These are phyloP conservation scores for Eucidaris tribuloides DNA, from an alignment of 35 echinoderm and acorn worm species.

Conservation along the genomic window DNA sequence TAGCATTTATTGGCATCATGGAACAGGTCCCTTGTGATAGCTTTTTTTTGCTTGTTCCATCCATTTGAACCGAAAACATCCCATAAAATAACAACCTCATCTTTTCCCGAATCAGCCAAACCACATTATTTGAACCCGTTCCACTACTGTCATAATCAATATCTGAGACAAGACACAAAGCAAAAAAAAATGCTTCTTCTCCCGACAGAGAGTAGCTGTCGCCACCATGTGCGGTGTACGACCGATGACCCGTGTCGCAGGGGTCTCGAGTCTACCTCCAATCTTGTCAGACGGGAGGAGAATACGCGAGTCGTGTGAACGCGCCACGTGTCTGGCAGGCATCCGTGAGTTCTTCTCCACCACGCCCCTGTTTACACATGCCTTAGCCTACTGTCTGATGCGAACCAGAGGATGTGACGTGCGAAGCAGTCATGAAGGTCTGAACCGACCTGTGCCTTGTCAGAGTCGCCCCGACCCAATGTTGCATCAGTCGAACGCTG, in stretches of 20 bases:
- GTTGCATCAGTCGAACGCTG: background rate
- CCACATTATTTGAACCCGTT: no score
- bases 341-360: constrained; percentile 2
- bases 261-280: background rate
- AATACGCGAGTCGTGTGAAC: background rate
- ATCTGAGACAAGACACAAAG: no score
- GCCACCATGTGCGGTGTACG: background rate
- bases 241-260: background rate
- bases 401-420: background rate
- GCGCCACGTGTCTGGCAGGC: background rate
- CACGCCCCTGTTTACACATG: constrained; percentile 1
- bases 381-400: background rate
- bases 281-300: background rate
- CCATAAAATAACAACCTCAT: background rate
- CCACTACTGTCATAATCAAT: no score
- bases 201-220: background rate
- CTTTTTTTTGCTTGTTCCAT: background rate
- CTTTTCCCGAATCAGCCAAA: background rate
- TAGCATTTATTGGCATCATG: no score
- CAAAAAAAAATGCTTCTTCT: no score
- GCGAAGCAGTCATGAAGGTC: background rate
- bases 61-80: background rate
- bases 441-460: background rate
- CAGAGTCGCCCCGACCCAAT: background rate
- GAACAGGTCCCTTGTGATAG: background rate